phyloP scores from a whole-genome alignment of 1,140 invertebrate species.

The Aphis gossypii region DNA sequence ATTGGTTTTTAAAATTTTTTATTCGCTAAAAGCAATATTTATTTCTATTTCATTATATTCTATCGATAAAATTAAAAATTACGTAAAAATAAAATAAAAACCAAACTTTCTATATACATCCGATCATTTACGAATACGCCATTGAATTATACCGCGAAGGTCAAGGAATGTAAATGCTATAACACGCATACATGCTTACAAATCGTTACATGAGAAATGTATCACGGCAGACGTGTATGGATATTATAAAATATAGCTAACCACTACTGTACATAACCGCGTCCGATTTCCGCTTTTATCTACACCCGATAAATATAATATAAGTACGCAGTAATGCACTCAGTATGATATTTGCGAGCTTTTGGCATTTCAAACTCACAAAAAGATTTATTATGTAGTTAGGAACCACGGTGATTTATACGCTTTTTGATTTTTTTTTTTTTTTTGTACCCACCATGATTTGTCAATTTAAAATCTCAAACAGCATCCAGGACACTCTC shows the following conservation, averaged over 20 bases:
- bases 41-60: too few species aligned
- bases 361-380: neutral
- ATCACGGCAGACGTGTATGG: neutral
- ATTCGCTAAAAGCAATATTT: too few species aligned
- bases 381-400: neutral
- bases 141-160: neutral
- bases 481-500: neutral
- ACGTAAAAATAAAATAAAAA: too few species aligned
- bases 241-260: neutral
- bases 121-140: neutral
- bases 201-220: neutral
- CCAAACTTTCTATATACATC: too few species aligned
- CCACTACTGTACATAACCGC: neutral
- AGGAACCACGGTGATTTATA: neutral
- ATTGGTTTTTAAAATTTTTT: neutral
- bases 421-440: neutral
- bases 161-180: neutral
- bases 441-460: neutral
- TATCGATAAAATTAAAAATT: too few species aligned
- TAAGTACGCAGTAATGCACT: neutral
- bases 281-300: neutral
- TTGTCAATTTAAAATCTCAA: neutral
- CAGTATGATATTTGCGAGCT: neutral
- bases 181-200: neutral
- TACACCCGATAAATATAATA: neutral